phyloP scores from a whole-genome alignment of 2,113 vertebrate species.

The Holacanthus passer region DNA sequence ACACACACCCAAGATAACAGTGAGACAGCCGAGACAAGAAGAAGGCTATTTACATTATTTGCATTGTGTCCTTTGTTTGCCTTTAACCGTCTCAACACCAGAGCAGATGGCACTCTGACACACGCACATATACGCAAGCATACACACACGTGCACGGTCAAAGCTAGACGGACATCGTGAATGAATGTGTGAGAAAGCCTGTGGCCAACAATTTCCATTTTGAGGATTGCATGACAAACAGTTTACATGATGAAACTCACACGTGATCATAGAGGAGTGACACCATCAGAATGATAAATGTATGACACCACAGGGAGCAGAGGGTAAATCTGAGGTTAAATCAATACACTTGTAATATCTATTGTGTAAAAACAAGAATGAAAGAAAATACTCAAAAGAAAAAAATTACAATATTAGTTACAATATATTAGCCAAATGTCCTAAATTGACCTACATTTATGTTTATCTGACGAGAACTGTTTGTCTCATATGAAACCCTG shows the following conservation, averaged over 20 bases:
- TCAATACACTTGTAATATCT: not conserved
- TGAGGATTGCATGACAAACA: conserved; percentile 46
- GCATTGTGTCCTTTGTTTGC: conserved; percentile 81
- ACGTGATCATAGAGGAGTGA: conserved; percentile 11
- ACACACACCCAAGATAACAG: conserved; percentile 52
- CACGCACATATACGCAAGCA: conserved; percentile 22
- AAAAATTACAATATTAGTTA: not conserved
- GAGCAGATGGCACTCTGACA: conserved; percentile 72
- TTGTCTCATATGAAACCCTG: too few relatives aligned
- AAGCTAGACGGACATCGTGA: conserved; percentile 37
- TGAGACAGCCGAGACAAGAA: conserved; percentile 71
- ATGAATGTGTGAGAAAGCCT: conserved; percentile 28
- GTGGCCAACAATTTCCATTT: conserved; percentile 37
- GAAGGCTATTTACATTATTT: conserved; percentile 80
- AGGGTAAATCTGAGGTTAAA: not conserved
- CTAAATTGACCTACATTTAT: too few relatives aligned
- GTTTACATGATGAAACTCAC: conserved; percentile 37
- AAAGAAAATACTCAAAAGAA: too few relatives aligned
- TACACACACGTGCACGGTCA: not conserved
- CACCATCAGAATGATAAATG: conserved; percentile 10
- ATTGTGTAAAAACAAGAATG: not conserved
- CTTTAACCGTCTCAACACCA: conserved; percentile 71
- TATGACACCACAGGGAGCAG: not conserved
- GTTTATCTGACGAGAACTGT: too few relatives aligned
- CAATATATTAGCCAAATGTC: too few relatives aligned